A percentile compares a stretch with the other conserved stretches of the same genome.
These are phyloP conservation scores for Stenurella melanura DNA, from an alignment of 2,888 invertebrate genomes.

Conservation along the genomic window DNA sequence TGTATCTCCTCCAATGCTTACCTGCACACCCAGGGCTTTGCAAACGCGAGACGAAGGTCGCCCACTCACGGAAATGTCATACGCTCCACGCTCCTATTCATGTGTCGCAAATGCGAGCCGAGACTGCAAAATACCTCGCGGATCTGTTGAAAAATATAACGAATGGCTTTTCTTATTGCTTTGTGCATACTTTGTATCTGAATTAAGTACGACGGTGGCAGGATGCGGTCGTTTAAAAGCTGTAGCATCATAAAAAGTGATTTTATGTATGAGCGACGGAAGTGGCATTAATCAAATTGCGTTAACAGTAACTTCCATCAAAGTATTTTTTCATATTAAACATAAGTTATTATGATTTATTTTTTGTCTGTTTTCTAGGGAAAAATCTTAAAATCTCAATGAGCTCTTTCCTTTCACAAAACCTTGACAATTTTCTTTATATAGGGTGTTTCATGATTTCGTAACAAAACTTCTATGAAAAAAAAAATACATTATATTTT, in stretches of 20 bases:
- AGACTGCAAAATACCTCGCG: background rate
- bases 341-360: too few relatives aligned
- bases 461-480: too few relatives aligned
- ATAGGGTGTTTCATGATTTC: too few relatives aligned
- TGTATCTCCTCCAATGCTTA: slow-evolving; percentile 52
- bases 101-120: slow-evolving; percentile 51
- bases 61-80: slow-evolving; percentile 63
- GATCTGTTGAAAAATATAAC: slow-evolving; percentile 11
- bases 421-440: too few relatives aligned
- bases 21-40: slow-evolving; percentile 43
- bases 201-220: background rate
- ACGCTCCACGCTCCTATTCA: slow-evolving; percentile 53
- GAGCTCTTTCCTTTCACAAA: too few relatives aligned
- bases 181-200: background rate
- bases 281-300: background rate
- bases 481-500: too few relatives aligned
- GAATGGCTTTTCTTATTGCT: background rate
- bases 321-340: too few relatives aligned
- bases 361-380: too few relatives aligned
- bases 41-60: slow-evolving; percentile 59
- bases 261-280: background rate
- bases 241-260: background rate
- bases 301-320: too few relatives aligned
- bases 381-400: too few relatives aligned
- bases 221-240: background rate